A percentile compares a stretch with the other conserved stretches of the same genome.
These are phyloP conservation scores for Malurus melanocephalus DNA, from an alignment of 2,113 vertebrate species.

Conservation along the genomic window DNA sequence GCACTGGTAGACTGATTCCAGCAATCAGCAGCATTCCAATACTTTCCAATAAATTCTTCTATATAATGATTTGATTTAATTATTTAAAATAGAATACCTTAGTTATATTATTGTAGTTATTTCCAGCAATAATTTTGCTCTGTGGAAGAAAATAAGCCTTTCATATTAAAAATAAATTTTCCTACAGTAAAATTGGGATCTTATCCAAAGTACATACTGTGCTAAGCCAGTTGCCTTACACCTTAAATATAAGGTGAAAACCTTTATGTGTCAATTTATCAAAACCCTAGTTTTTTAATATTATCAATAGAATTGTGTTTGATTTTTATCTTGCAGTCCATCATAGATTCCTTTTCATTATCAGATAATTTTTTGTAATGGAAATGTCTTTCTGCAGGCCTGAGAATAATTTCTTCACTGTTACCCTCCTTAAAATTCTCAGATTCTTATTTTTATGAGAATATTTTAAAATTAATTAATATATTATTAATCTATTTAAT, in stretches of 20 bases:
- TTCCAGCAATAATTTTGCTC: conserved; percentile 16
- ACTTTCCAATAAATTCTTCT: not conserved
- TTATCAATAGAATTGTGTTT: conserved; percentile 9
- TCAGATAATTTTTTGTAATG: not conserved
- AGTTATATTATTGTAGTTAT: conserved; percentile 14
- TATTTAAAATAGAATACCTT: not conserved
- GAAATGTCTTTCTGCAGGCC: not conserved
- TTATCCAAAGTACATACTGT: conserved; percentile 24
- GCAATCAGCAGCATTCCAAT: not conserved
- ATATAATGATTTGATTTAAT: not conserved
- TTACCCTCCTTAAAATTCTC: conserved; percentile 22
- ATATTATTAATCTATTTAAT: no score
- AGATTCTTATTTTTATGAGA: not conserved
- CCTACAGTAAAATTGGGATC: not conserved
- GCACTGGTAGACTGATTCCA: not conserved
- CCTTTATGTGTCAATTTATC: conserved; percentile 38
- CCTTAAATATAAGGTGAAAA: not conserved
- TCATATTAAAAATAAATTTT: conserved; percentile 32
- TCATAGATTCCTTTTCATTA: conserved; percentile 40
- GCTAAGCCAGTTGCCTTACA: not conserved
- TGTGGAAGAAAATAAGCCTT: conserved; percentile 33
- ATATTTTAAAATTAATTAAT: no score
- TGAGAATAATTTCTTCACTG: not conserved
- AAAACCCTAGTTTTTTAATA: conserved; percentile 20
- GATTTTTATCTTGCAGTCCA: conserved; percentile 43